Percentiles rank a stretch among this genome's conserved stretches.
phyloP scores from a whole-genome alignment of 1,140 invertebrate species.

The Pteromalus puparum region DNA sequence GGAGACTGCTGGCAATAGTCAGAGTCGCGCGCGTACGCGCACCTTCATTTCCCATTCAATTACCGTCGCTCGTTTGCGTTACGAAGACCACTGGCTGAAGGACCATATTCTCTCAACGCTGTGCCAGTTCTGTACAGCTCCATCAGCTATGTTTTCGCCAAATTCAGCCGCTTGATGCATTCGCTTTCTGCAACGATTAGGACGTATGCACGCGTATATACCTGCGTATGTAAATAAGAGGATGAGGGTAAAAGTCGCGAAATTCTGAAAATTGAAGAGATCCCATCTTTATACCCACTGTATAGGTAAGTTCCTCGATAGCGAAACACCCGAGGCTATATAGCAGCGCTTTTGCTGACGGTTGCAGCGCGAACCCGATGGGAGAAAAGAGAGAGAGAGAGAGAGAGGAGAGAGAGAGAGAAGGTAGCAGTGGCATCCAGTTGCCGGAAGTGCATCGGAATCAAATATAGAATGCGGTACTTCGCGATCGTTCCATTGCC shows the following conservation, averaged over 20 bases:
- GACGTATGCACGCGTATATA: no score
- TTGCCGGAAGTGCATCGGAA: slow-evolving; percentile 36
- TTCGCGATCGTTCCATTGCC: slow-evolving; percentile 37
- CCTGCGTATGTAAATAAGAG: neutral
- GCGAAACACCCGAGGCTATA: neutral
- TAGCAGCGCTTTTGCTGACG: neutral
- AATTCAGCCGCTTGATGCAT: no score
- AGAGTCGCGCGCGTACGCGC: neutral
- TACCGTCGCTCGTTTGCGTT: slow-evolving; percentile 31
- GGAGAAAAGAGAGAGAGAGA: neutral
- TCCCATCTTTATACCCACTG: neutral
- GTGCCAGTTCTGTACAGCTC: no score
- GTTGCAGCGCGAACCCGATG: neutral
- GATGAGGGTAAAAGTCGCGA: neutral
- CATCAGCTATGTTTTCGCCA: no score
- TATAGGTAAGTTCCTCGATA: neutral
- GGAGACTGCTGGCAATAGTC: no score
- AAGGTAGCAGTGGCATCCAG: neutral
- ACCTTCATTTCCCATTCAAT: slow-evolving; percentile 42
- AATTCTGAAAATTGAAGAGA: slow-evolving; percentile 9
- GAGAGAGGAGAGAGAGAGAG: neutral
- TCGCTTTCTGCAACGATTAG: no score
- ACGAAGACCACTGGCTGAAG: neutral
- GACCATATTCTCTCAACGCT: slow-evolving; percentile 3
- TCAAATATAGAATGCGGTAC: slow-evolving; percentile 41